Evolutionary conservation across 1,140 invertebrate genomes (phyloP).

Genomic region (Drosophila saltans): DNA sequence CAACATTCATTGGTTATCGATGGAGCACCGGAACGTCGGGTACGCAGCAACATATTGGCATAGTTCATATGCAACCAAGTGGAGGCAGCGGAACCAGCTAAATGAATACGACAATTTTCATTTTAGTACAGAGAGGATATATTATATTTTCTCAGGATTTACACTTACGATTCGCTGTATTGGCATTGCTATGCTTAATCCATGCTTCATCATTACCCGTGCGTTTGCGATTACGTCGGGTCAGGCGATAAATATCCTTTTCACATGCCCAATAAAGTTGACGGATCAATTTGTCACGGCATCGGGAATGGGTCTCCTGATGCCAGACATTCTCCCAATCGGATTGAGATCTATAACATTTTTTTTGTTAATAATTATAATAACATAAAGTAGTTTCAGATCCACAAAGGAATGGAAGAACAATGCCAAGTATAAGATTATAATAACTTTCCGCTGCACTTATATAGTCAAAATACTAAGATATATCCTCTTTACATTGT

Average conservation of each 20-base stretch:
- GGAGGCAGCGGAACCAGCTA: slow-evolving; percentile 34
- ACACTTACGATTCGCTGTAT: slow-evolving; percentile 49
- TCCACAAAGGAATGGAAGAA: not conserved
- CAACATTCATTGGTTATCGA: slow-evolving; percentile 87
- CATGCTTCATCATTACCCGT: slow-evolving; percentile 47
- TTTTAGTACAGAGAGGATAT: not conserved
- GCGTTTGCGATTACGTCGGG: slow-evolving; percentile 81
- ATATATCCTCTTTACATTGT: too few species aligned
- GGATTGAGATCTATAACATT: slow-evolving; percentile 83
- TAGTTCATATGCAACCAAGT: slow-evolving; percentile 80
- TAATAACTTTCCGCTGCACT: too few species aligned
- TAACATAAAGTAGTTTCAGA: too few species aligned
- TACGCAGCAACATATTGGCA: slow-evolving; percentile 81
- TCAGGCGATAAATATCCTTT: slow-evolving; percentile 86
- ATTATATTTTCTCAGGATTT: not conserved
- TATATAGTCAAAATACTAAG: too few species aligned
- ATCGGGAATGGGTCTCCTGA: slow-evolving; percentile 85
- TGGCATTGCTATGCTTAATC: slow-evolving; percentile 33
- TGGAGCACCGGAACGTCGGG: slow-evolving; percentile 69
- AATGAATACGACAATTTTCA: not conserved
- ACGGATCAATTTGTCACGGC: slow-evolving; percentile 84
- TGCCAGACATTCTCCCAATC: slow-evolving; percentile 86
- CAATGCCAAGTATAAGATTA: too few species aligned
- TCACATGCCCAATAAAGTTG: slow-evolving; percentile 86
- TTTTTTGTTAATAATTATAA: too few species aligned